phyloP scores from a whole-genome alignment of 2,888 invertebrate species.

The Idaea straminata region DNA sequence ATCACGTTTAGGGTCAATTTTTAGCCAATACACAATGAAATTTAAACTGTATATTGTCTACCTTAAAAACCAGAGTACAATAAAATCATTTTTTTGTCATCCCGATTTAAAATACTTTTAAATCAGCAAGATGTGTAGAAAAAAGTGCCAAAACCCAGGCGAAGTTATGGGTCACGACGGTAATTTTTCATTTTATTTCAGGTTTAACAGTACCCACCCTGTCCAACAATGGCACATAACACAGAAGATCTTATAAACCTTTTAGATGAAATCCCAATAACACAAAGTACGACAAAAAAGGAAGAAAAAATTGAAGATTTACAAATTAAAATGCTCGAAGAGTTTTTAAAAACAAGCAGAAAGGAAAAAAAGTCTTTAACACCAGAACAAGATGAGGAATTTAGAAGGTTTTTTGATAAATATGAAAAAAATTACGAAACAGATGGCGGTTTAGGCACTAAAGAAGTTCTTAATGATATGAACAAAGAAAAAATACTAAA shows the following conservation, averaged over 20 bases:
- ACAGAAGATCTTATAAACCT: neutral
- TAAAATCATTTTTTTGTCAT: too few relatives aligned
- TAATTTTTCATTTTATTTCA: too few relatives aligned
- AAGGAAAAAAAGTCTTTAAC: neutral
- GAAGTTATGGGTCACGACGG: too few relatives aligned
- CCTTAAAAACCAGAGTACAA: too few relatives aligned
- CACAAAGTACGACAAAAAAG: neutral
- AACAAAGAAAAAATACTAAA: neutral
- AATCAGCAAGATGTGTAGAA: too few relatives aligned
- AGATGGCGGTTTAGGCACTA: neutral
- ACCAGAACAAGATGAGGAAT: neutral
- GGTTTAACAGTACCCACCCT: too few relatives aligned
- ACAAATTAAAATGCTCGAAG: neutral
- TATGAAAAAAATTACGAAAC: neutral
- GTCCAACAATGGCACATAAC: neutral
- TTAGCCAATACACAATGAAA: too few relatives aligned
- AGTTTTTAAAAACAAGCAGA: neutral
- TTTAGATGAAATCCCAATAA: neutral
- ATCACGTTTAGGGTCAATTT: too few relatives aligned
- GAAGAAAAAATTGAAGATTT: conserved; percentile 4
- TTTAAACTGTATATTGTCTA: too few relatives aligned
- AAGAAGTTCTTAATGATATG: neutral
- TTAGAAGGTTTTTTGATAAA: conserved; percentile 1
- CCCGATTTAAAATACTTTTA: too few relatives aligned
- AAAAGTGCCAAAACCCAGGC: too few relatives aligned